Percentiles rank a stretch among this genome's conserved stretches.
Conservation (phyloP, 1,140 invertebrate species). For the Drosophila miranda region DNA sequence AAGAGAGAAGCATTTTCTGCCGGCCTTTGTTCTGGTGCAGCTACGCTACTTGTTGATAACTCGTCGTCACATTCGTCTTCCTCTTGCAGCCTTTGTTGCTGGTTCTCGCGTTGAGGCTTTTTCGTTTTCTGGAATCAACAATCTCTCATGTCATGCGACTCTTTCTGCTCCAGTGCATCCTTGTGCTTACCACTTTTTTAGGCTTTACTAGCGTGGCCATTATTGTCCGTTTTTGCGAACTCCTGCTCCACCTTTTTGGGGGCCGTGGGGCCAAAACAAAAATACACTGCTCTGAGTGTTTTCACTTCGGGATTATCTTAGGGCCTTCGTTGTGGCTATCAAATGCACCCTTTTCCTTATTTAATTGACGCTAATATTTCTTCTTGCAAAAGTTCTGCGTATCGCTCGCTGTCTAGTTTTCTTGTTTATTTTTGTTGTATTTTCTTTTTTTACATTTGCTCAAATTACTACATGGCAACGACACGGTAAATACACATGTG, state of each 20-base stretch:
- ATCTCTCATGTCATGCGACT: neutral
- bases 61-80: slow-evolving; percentile 46
- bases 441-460: no score
- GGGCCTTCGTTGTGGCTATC: no score
- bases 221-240: slow-evolving; percentile 4
- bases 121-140: slow-evolving; percentile 55
- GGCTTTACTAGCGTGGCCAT: slow-evolving; percentile 78
- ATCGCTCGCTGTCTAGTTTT: no score
- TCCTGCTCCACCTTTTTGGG: neutral
- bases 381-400: no score
- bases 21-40: slow-evolving; percentile 48
- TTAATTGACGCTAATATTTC: no score
- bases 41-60: slow-evolving; percentile 67
- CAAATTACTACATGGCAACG: no score
- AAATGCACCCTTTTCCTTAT: no score
- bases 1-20: slow-evolving; percentile 53
- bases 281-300: no score
- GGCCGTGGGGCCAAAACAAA: no score
- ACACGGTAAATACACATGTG: no score
- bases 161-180: neutral
- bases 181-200: slow-evolving; percentile 58
- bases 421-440: no score
- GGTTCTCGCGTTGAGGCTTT: slow-evolving; percentile 24
- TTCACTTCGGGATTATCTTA: no score
- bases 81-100: slow-evolving; percentile 28